A percentile compares a stretch with the other conserved stretches of the same genome.
Evolutionary conservation across 1,140 invertebrate genomes (phyloP).

Genomic region (Choristoneura fumiferana): DNA sequence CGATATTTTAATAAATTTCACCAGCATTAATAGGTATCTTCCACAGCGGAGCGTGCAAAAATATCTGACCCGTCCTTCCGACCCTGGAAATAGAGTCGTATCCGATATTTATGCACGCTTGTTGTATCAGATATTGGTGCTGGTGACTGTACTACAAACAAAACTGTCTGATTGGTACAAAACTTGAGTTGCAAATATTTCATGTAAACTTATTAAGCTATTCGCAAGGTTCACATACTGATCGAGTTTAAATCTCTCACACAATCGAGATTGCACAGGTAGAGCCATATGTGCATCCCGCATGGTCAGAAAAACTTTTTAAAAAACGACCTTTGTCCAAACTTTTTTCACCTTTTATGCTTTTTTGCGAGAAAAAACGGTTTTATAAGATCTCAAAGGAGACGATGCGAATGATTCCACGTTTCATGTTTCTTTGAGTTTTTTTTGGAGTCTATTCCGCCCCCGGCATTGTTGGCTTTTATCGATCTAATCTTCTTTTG

Average conservation of each 20-base stretch:
- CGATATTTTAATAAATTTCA: no score
- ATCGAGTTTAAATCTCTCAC: constrained; percentile 5
- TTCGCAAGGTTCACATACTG: background rate
- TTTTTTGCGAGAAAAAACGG: constrained; percentile 74
- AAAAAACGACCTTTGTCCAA: constrained; percentile 71
- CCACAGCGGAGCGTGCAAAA: no score
- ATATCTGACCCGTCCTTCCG: no score
- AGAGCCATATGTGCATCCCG: constrained; percentile 11
- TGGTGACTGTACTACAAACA: no score
- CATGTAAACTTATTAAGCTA: no score
- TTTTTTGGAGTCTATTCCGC: constrained; percentile 54
- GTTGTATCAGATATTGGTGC: no score
- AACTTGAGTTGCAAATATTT: no score
- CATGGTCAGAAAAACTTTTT: constrained; percentile 28
- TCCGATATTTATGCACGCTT: no score
- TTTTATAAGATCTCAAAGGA: constrained; percentile 75
- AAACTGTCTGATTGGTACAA: no score
- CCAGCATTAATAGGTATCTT: no score
- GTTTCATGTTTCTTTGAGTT: constrained; percentile 73
- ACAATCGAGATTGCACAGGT: constrained; percentile 8
- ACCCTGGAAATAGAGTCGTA: no score
- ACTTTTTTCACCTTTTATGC: constrained; percentile 67
- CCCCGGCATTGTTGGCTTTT: constrained; percentile 66
- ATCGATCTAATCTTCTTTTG: constrained; percentile 74
- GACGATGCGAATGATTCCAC: constrained; percentile 77